Evolutionary conservation across 2,888 invertebrate genomes (phyloP).

Genomic region (Cataglyphis livida): DNA sequence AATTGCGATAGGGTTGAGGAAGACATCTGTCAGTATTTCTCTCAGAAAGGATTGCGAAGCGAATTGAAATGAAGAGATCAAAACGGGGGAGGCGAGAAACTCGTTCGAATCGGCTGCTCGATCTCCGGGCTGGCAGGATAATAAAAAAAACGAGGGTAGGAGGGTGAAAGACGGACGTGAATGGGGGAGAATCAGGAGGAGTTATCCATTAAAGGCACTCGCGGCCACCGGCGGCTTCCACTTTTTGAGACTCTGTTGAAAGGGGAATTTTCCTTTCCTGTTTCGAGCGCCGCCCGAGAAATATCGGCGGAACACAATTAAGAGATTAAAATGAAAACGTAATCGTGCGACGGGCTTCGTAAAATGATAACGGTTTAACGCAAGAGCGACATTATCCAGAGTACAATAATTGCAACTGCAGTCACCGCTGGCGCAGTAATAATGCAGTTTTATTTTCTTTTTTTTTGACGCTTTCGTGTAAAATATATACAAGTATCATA

Average conservation of each 20-base stretch:
- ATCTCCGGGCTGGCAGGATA: conserved; percentile 42
- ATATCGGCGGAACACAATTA: conserved; percentile 41
- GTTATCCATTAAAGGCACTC: conserved; percentile 50
- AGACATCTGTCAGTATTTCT: conserved; percentile 44
- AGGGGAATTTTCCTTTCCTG: conserved; percentile 29
- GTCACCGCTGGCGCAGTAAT: conserved; percentile 27
- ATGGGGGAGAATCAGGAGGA: conserved; percentile 20
- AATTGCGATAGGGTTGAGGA: conserved; percentile 32
- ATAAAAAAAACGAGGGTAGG: conserved; percentile 34
- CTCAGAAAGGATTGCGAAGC: conserved; percentile 30
- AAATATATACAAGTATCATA: conserved; percentile 32
- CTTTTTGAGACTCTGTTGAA: conserved; percentile 47
- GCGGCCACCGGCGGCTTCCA: conserved; percentile 35
- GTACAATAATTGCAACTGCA: conserved; percentile 27
- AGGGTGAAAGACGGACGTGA: conserved; percentile 33
- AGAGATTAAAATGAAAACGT: conserved; percentile 41
- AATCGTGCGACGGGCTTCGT: conserved; percentile 24
- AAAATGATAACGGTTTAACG: conserved; percentile 53
- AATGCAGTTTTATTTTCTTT: conserved; percentile 70
- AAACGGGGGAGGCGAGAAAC: conserved; percentile 37
- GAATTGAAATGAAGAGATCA: conserved; percentile 52
- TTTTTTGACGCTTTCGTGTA: conserved; percentile 64
- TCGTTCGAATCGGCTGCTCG: conserved; percentile 46
- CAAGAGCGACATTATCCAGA: conserved; percentile 31
- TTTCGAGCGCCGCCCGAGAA: conserved; percentile 19